A percentile compares a stretch with the other conserved stretches of the same genome.
These are phyloP conservation scores for Drosophila punjabiensis DNA, from an alignment of 1,140 invertebrate genomes.

Conservation along the genomic window DNA sequence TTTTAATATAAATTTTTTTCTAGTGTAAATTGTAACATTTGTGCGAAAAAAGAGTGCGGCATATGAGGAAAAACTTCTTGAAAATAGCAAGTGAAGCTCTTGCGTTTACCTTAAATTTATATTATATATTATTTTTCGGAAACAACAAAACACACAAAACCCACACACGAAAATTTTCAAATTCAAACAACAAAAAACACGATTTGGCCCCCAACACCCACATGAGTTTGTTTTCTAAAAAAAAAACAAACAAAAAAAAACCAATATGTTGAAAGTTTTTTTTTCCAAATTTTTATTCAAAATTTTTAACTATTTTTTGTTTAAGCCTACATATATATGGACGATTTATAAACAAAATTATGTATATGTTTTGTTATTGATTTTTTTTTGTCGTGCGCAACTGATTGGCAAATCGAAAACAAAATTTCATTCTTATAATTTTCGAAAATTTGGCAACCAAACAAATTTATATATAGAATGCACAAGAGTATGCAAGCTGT, in stretches of 20 bases:
- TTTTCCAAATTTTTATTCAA: conserved; percentile 58
- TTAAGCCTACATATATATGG: conserved; percentile 55
- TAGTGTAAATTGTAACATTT: conserved; percentile 25
- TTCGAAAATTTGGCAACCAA: conserved; percentile 55
- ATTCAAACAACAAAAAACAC: conserved; percentile 65
- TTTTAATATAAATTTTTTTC: conserved; percentile 55
- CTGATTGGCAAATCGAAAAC: conserved; percentile 35
- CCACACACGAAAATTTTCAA: conserved; percentile 46
- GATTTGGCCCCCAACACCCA: conserved; percentile 58
- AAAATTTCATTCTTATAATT: conserved; percentile 33
- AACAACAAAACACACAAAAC: conserved; percentile 17
- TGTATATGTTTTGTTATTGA: conserved; percentile 40
- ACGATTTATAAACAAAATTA: conserved; percentile 53
- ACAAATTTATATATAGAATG: conserved; percentile 19
- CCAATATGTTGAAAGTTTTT: conserved; percentile 65
- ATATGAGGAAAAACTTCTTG: conserved; percentile 84
- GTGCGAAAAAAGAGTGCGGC: conserved; percentile 36
- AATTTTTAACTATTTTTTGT: conserved; percentile 58
- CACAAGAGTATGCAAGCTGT: conserved; percentile 51
- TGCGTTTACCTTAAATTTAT: conserved; percentile 41
- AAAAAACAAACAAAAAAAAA: conserved; percentile 11
- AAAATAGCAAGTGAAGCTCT: conserved; percentile 66
- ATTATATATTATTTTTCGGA: conserved; percentile 27
- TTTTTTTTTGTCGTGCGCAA: conserved; percentile 43
- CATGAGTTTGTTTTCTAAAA: conserved; percentile 68